phyloP scores from a whole-genome alignment of 2,113 vertebrate species.

The Axis porcinus region DNA sequence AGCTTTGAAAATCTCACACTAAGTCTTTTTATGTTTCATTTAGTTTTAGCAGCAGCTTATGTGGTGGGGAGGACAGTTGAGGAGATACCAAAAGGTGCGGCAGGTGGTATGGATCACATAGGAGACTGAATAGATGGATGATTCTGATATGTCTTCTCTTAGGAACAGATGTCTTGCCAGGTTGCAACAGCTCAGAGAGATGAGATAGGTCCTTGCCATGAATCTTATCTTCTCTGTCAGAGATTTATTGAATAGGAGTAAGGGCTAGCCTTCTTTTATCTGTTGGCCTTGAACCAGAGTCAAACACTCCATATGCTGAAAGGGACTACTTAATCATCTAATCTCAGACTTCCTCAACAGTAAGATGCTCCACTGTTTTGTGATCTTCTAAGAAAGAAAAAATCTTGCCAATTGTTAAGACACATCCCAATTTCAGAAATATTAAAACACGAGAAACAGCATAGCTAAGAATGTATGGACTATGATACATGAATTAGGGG shows the following conservation, averaged over 20 bases:
- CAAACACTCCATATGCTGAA: not conserved
- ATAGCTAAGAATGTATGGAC: not conserved
- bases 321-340: not conserved
- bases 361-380: not conserved
- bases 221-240: conserved; percentile 11
- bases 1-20: conserved; percentile 3
- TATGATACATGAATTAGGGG: not conserved
- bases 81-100: not conserved
- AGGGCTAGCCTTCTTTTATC: not conserved
- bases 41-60: not conserved
- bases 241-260: not conserved
- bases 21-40: not conserved
- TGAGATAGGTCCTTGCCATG: not conserved
- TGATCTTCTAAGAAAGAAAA: not conserved
- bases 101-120: not conserved
- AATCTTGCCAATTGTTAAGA: not conserved
- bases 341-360: not conserved
- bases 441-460: not conserved
- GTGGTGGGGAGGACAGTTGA: not conserved
- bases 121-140: not conserved
- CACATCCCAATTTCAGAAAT: not conserved
- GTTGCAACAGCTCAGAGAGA: conserved; percentile 24
- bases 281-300: not conserved
- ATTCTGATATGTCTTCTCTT: not conserved
- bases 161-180: conserved; percentile 42